These are phyloP conservation scores for Drosophila rhopaloa DNA, from an alignment of 1,140 invertebrate genomes.

Conservation along the genomic window DNA sequence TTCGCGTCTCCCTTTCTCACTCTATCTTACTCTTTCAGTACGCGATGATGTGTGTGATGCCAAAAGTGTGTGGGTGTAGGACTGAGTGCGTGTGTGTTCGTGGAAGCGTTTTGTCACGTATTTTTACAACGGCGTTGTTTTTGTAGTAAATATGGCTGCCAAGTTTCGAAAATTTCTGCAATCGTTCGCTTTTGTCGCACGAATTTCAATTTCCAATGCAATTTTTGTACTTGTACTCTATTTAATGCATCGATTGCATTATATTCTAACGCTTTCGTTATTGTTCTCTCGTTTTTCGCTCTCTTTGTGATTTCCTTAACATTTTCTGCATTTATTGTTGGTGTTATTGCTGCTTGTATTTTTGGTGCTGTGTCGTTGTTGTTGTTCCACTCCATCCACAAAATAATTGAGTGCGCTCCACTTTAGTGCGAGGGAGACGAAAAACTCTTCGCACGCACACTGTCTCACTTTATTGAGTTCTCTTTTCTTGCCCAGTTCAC, in stretches of 20 bases:
- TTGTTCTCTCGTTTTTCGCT: conserved; percentile 46
- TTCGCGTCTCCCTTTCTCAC: conserved; percentile 43
- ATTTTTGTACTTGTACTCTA: conserved; percentile 60
- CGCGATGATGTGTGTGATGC: not conserved
- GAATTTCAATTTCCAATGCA: conserved; percentile 79
- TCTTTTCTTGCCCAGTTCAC: conserved; percentile 29
- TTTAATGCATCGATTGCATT: conserved; percentile 45
- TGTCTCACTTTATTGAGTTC: conserved; percentile 59
- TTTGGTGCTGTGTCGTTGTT: conserved; percentile 49
- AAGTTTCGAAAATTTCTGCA: conserved; percentile 58
- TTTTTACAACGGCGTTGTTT: conserved; percentile 67
- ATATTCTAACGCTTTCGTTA: conserved; percentile 42
- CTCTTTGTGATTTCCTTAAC: conserved; percentile 43
- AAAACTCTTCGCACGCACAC: conserved; percentile 67
- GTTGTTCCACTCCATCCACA: conserved; percentile 73
- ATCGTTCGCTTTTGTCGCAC: conserved; percentile 60
- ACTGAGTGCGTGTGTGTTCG: conserved; percentile 11
- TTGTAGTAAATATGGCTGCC: conserved; percentile 78
- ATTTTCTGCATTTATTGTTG: conserved; percentile 49
- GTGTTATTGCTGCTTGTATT: conserved; percentile 47
- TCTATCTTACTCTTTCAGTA: conserved; percentile 38
- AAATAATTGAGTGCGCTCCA: conserved; percentile 68
- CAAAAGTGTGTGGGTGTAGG: conserved; percentile 19
- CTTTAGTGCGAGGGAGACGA: conserved; percentile 49
- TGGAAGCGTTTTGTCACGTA: conserved; percentile 73